Conservation (phyloP, 2,113 vertebrate genomes). For the Ctenomys sociabilis region DNA sequence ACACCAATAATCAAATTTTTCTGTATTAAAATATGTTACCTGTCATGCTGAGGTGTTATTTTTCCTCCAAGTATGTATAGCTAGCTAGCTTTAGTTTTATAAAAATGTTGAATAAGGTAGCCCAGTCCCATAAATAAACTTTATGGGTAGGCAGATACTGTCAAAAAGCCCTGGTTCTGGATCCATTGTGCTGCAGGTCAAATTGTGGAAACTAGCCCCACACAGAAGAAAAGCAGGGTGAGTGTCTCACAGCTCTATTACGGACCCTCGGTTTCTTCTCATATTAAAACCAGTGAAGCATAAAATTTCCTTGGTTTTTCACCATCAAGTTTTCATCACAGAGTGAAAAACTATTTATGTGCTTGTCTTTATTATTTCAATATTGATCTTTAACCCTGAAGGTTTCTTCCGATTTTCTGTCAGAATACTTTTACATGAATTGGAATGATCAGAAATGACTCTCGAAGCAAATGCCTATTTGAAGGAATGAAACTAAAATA, state of each 20-base stretch:
- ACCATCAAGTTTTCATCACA: not conserved
- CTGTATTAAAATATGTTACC: not conserved
- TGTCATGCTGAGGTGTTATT: not conserved
- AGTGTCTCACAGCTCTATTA: not conserved
- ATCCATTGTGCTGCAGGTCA: not conserved
- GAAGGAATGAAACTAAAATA: not conserved
- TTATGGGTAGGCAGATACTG: not conserved
- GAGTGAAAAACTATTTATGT: conserved; percentile 29
- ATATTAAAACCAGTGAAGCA: not conserved
- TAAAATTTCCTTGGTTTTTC: conserved; percentile 22
- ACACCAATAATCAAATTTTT: not conserved
- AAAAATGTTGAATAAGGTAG: not conserved
- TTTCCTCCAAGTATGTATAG: not conserved
- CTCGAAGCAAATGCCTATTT: conserved; percentile 38
- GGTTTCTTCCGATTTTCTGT: conserved; percentile 39
- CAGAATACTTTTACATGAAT: not conserved
- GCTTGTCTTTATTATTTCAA: not conserved
- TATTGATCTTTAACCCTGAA: conserved; percentile 38
- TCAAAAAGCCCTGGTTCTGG: not conserved
- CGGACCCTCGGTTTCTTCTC: not conserved
- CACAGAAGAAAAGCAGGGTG: not conserved
- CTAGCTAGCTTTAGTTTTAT: not conserved
- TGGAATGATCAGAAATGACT: conserved; percentile 28
- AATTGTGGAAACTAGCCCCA: conserved; percentile 25
- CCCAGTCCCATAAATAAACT: not conserved